Base-by-base conservation (phyloP, 1,140 invertebrate species). In the Bathynomus jamesi region DNA sequence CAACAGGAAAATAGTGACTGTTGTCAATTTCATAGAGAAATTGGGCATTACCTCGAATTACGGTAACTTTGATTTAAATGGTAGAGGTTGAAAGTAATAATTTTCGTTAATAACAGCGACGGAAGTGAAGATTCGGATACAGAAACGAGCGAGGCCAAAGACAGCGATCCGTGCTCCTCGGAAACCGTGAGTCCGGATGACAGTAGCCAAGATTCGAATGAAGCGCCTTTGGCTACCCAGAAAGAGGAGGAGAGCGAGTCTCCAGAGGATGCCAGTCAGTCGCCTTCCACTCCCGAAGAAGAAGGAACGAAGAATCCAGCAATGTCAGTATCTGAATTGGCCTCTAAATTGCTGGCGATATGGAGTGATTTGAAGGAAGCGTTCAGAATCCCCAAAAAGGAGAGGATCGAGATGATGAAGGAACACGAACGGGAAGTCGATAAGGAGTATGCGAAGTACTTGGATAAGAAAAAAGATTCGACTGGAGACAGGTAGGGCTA, bases 331-430 rank as follows among this genome's bases (percentile, higher is more conserved):
- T 64, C 66, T 2, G 64, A 73, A 53, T 40, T 77, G 17, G 89
- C 90, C 7, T 83, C 82, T 17, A 87, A 87, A 77, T 81, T 94
- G 24, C 77, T 94, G 53, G 85, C 87, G 24, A 84, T 87, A 61
- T 96, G 93, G 93, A 86, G 87, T 4, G 87, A 86, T 78, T 84
- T 96, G 13, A 93, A 94, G 83, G 92, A 95, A 83, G 88, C 91
- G 25, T 98, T 95, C 80, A 88, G 92, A 81, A 98, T 98, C 79
- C 96, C 96, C 10, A 96, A 96, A 82, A 95, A 95, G 78, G 91
- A 96, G 79, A 86, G 93, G 63, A 90, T 95, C 62, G 91, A 95
- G 80, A 90, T 93, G 81, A 93, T 94, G 90, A 93, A 94, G 80
- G 92, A 95, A 79, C 93, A 95, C 79, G 94, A 96, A 82, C 83